These are phyloP conservation scores for Chlorops oryzae DNA, from an alignment of 1,140 invertebrate genomes.

Conservation along the genomic window DNA sequence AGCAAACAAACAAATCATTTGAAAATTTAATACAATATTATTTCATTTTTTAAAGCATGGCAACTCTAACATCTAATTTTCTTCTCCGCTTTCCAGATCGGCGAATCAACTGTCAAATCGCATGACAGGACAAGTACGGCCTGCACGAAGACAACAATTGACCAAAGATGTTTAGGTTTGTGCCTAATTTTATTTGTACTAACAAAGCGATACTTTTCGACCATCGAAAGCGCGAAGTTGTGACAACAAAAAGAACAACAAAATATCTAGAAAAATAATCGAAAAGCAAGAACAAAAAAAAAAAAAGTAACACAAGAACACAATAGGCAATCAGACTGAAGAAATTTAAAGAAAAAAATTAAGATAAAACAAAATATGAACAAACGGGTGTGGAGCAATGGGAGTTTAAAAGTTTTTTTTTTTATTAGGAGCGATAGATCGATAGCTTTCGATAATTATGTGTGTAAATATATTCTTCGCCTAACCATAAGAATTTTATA, in stretches of 20 bases:
- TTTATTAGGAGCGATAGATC: too few relatives aligned
- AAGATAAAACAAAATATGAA: too few relatives aligned
- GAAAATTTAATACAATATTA: too few relatives aligned
- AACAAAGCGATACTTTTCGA: conserved; percentile 11
- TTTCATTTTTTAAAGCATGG: too few relatives aligned
- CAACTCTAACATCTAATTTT: too few relatives aligned
- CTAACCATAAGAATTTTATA: too few relatives aligned
- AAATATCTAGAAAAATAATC: conserved; percentile 6
- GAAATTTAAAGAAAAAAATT: not conserved
- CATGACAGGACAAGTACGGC: conserved; percentile 7
- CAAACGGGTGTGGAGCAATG: too few relatives aligned
- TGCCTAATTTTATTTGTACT: conserved; percentile 11
- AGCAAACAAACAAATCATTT: too few relatives aligned
- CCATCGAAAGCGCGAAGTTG: too few relatives aligned
- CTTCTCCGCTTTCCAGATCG: conserved; percentile 4
- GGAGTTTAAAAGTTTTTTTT: too few relatives aligned
- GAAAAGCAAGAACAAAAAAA: not conserved
- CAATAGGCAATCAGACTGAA: not conserved
- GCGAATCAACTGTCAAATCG: conserved; percentile 4
- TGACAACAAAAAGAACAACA: conserved; percentile 3
- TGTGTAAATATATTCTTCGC: too few relatives aligned
- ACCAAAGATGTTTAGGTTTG: conserved; percentile 16
- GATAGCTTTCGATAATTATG: too few relatives aligned
- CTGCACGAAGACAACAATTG: conserved; percentile 7
- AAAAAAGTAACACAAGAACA: not conserved